Evolutionary conservation across 2,888 invertebrate species (phyloP).

Genomic region (Oasisia sp.): DNA sequence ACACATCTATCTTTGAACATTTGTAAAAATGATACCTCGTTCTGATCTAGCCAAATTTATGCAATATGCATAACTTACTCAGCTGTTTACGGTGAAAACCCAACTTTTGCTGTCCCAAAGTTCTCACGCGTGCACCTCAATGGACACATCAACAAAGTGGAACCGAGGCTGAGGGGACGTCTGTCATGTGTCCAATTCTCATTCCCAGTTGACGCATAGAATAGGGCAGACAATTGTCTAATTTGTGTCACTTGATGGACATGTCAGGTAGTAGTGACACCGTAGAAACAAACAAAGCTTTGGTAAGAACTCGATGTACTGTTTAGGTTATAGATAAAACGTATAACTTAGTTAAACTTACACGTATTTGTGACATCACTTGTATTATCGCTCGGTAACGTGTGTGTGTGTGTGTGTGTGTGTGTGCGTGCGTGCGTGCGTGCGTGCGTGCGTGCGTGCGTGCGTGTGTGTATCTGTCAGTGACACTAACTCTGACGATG

Average conservation of each 20-base stretch:
- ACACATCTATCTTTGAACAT: neutral
- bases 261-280: neutral
- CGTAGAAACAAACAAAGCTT: neutral
- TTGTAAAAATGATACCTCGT: neutral
- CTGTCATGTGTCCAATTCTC: neutral
- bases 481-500: too few species aligned
- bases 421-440: too few species aligned
- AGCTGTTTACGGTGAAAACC: neutral
- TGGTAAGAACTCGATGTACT: neutral
- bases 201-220: neutral
- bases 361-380: neutral
- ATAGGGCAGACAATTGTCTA: neutral
- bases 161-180: neutral
- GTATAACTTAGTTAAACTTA: neutral
- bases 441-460: too few species aligned
- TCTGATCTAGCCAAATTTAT: neutral
- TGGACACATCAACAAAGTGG: conserved; percentile 11
- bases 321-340: neutral
- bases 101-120: neutral
- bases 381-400: neutral
- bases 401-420: neutral
- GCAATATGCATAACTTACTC: neutral
- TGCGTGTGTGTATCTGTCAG: too few species aligned
- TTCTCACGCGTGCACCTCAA: neutral
- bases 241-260: neutral